Evolutionary conservation across 1,140 invertebrate genomes (phyloP).

Genomic region (Hyphantria cunea): DNA sequence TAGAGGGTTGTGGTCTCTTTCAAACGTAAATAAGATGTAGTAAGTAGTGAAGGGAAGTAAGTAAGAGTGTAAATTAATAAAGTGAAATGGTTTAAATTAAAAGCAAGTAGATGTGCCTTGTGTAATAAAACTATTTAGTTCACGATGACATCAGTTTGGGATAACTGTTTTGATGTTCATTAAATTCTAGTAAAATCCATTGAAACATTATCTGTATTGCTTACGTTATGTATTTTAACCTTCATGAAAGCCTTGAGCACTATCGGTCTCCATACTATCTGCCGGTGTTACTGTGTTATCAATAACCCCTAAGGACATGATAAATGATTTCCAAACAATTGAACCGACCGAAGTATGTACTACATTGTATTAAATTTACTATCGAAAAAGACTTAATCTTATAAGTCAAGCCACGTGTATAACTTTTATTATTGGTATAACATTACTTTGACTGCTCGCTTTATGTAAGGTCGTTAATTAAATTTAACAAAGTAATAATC

Average conservation of each 20-base stretch:
- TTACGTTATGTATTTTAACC: neutral
- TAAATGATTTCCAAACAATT: neutral
- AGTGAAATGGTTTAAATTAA: too few relatives aligned
- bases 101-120: too few relatives aligned
- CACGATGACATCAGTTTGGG: too few relatives aligned
- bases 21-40: too few relatives aligned
- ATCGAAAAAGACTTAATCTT: neutral
- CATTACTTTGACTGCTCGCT: neutral
- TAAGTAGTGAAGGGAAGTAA: too few relatives aligned
- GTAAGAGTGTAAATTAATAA: too few relatives aligned
- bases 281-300: neutral
- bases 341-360: neutral
- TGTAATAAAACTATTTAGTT: too few relatives aligned
- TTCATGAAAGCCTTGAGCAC: neutral
- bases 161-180: too few relatives aligned
- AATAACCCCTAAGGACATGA: neutral
- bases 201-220: neutral
- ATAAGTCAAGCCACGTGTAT: neutral
- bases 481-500: neutral
- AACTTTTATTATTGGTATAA: constrained; percentile 1
- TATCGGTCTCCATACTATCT: neutral
- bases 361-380: neutral
- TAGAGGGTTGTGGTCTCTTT: too few relatives aligned
- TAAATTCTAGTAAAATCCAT: neutral
- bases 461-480: constrained; percentile 4